Evolutionary conservation across 2,797 vertebrate species (phyloP).

Genomic region (Bradypus variegatus): DNA sequence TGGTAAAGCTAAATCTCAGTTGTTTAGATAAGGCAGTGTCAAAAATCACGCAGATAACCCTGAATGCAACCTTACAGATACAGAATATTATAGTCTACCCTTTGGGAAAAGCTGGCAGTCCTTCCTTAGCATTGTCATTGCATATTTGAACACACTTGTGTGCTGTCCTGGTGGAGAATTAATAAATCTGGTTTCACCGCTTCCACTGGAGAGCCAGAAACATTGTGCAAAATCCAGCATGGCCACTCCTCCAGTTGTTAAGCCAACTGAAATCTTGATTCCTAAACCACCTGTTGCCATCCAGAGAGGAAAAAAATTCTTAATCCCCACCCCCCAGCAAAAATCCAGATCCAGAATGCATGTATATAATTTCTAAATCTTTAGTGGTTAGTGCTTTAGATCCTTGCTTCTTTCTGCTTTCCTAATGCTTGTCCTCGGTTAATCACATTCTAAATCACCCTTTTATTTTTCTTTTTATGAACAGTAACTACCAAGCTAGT

Average conservation of each 20-base stretch:
- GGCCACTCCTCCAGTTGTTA: slow-evolving; percentile 84
- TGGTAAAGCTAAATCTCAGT: not conserved
- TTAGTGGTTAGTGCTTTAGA: not conserved
- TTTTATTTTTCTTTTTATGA: not conserved
- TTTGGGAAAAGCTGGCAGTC: slow-evolving; percentile 87
- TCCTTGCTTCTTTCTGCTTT: not conserved
- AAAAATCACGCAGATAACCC: not conserved
- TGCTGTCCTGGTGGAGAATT: slow-evolving; percentile 87
- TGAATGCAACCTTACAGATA: not conserved
- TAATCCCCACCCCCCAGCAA: not conserved
- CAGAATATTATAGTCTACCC: slow-evolving; percentile 74
- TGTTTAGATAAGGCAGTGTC: not conserved
- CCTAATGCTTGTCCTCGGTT: not conserved
- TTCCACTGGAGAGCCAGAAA: slow-evolving; percentile 86
- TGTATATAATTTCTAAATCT: not conserved
- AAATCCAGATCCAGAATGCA: not conserved
- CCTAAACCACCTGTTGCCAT: slow-evolving; percentile 63
- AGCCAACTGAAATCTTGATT: slow-evolving; percentile 81
- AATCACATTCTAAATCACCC: not conserved
- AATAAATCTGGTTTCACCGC: slow-evolving; percentile 90
- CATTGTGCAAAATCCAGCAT: slow-evolving; percentile 89
- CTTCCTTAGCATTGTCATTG: slow-evolving; percentile 86
- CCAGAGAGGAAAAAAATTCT: not conserved
- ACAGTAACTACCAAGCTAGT: not conserved
- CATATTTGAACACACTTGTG: slow-evolving; percentile 79